Conservation (phyloP, 2,113 vertebrate species). For the Nothobranchius furzeri region DNA sequence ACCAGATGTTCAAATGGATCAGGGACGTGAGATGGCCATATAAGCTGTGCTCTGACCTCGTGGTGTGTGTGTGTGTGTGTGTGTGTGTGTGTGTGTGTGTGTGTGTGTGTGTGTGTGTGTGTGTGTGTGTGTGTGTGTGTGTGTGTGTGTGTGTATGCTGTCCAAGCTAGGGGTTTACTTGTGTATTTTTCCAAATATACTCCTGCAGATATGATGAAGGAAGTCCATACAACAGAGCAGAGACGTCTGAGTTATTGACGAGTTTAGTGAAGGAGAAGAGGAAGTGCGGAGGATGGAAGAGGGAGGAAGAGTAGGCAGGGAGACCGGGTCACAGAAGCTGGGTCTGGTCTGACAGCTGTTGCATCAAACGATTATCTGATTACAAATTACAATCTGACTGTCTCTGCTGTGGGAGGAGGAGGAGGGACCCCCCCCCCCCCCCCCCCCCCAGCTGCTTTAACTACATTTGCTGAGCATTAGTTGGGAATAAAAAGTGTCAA, state of each 20-base stretch:
- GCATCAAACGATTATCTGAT: slow-evolving; percentile 74
- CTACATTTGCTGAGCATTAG: not conserved
- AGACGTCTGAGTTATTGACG: slow-evolving; percentile 28
- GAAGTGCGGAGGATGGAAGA: not conserved
- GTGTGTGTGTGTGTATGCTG: not conserved
- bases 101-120: not conserved
- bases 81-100: not conserved
- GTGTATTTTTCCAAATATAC: slow-evolving; percentile 8
- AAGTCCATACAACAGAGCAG: slow-evolving; percentile 14
- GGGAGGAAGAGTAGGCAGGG: not conserved
- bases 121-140: not conserved
- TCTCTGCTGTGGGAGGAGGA: slow-evolving; percentile 45
- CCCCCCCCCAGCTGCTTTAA: not conserved
- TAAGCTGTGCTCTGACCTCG: slow-evolving; percentile 15
- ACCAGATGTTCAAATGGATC: slow-evolving; percentile 35
- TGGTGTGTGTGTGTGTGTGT: not conserved
- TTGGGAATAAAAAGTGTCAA: not conserved
- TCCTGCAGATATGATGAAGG: slow-evolving; percentile 10
- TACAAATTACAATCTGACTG: slow-evolving; percentile 61
- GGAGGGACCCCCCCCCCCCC: too few species aligned
- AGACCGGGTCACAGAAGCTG: slow-evolving; percentile 39
- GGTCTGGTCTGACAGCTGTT: slow-evolving; percentile 69
- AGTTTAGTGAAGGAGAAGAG: slow-evolving; percentile 31
- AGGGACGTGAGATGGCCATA: slow-evolving; percentile 19
- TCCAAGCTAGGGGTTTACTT: not conserved